Percentiles rank a stretch among this genome's conserved stretches.
Evolutionary conservation across 92 coral and sea anemone species (phyloP).

Genomic region (Porites divaricata): DNA sequence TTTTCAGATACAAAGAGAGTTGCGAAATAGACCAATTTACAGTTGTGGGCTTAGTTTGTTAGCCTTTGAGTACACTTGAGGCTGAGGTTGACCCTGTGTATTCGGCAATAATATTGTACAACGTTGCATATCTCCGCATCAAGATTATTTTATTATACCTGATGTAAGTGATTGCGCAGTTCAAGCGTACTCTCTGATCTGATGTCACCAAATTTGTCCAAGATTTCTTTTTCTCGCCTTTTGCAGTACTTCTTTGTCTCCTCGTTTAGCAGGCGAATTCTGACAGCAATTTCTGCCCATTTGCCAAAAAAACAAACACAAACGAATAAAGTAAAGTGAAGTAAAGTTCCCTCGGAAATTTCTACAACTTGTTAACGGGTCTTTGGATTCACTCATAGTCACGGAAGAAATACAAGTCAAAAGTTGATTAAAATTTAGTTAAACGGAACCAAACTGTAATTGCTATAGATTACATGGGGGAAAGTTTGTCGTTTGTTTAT

Average conservation of each 20-base stretch:
- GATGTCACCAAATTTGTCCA: conserved; percentile 7
- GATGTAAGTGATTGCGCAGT: conserved; percentile 26
- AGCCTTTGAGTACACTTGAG: no score
- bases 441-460: background rate
- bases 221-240: conserved; percentile 8
- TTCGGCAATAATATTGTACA: background rate
- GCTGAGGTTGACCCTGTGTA: no score
- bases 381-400: no score
- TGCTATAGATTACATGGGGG: no score
- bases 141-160: background rate
- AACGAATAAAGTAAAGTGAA: no score
- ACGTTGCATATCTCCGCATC: background rate
- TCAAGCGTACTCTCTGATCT: conserved; percentile 34
- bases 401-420: no score
- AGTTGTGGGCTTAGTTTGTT: no score
- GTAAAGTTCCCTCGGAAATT: no score
- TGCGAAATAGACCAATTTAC: no score
- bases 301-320: background rate
- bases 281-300: conserved; percentile 28
- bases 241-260: conserved; percentile 32
- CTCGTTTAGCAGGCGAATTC: conserved; percentile 31
- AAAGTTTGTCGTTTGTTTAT: background rate
- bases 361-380: no score
- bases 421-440: no score
- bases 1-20: no score